Evolutionary conservation across 2,797 vertebrate species (phyloP).

Genomic region (Rhynchotus rufescens): DNA sequence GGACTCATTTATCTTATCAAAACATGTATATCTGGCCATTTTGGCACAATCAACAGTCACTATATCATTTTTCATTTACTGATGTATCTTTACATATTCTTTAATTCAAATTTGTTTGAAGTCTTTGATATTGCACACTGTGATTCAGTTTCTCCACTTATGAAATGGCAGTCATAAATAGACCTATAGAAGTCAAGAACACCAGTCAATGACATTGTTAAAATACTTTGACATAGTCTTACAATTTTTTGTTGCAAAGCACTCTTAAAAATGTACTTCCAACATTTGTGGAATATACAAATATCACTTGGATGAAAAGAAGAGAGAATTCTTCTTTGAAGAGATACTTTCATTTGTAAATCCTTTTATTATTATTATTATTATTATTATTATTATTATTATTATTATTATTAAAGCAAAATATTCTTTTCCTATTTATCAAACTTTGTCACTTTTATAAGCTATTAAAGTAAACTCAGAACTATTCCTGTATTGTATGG

Average conservation of each 20-base stretch:
- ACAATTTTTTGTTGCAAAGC: not conserved
- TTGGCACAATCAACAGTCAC: not conserved
- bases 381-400: not conserved
- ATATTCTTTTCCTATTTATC: slow-evolving; percentile 11
- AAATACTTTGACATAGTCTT: not conserved
- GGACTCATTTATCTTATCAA: not conserved
- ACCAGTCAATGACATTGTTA: not conserved
- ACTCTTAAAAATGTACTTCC: not conserved
- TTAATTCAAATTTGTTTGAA: not conserved
- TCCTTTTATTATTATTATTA: not conserved
- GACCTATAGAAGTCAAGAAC: not conserved
- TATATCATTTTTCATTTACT: not conserved
- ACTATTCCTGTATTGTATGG: not conserved
- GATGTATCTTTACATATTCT: not conserved
- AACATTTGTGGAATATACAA: not conserved
- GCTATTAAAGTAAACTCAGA: slow-evolving; percentile 6
- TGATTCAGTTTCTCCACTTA: not conserved
- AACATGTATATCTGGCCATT: not conserved
- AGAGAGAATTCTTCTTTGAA: not conserved
- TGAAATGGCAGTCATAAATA: not conserved
- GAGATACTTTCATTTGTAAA: not conserved
- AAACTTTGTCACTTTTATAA: slow-evolving; percentile 16
- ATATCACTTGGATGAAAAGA: not conserved
- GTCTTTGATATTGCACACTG: not conserved
- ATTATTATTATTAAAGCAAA: not conserved